Conservation (phyloP, 2,113 vertebrate genomes). For the Mustela lutreola region DNA sequence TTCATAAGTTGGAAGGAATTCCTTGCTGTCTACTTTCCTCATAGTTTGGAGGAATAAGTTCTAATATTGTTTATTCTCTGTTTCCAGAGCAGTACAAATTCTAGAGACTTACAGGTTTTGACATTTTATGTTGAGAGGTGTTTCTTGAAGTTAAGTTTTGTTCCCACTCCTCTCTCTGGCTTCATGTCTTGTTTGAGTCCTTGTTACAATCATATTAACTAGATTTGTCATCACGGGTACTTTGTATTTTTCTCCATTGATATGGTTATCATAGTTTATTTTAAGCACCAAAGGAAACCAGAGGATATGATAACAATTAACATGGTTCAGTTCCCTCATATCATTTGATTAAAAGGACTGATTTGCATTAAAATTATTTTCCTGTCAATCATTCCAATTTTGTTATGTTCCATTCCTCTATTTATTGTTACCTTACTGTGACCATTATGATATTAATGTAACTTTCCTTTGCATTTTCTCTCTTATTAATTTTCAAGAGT, state of each 20-base stretch:
- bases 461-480: slow-evolving; percentile 53
- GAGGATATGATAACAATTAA: slow-evolving; percentile 8
- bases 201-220: slow-evolving; percentile 5
- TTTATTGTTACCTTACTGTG: slow-evolving; percentile 38
- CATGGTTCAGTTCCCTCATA: not conserved
- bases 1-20: not conserved
- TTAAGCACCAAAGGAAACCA: slow-evolving; percentile 67
- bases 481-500: slow-evolving; percentile 88
- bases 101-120: slow-evolving; percentile 26
- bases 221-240: slow-evolving; percentile 32
- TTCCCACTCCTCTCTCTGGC: not conserved
- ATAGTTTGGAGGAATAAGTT: not conserved
- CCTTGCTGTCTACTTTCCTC: slow-evolving; percentile 41
- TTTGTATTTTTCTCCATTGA: slow-evolving; percentile 47
- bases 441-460: slow-evolving; percentile 10
- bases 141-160: slow-evolving; percentile 33
- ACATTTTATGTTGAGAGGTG: not conserved
- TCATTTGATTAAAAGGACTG: slow-evolving; percentile 43
- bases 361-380: slow-evolving; percentile 49
- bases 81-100: slow-evolving; percentile 31
- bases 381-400: slow-evolving; percentile 37
- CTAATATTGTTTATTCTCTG: slow-evolving; percentile 7
- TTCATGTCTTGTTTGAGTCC: slow-evolving; percentile 11
- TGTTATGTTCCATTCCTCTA: not conserved
- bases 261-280: slow-evolving; percentile 27